Evolutionary conservation across 2,113 vertebrate species (phyloP).

Genomic region (Ginglymostoma cirratum): DNA sequence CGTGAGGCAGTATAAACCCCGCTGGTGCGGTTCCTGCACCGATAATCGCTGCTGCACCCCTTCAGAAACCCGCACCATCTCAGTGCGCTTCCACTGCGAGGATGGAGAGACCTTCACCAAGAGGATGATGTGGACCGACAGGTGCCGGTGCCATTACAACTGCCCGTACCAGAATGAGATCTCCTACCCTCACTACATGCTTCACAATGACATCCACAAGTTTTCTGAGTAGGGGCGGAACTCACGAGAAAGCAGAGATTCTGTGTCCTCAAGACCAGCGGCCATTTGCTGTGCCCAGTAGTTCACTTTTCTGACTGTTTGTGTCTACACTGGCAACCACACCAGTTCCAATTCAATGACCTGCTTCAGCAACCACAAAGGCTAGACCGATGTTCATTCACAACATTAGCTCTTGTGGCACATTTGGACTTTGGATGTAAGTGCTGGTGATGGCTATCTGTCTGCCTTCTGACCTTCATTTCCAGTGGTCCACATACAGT

Average conservation of each 20-base stretch:
- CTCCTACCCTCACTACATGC: constrained; percentile 46
- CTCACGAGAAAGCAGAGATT: neutral
- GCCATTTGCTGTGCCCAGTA: neutral
- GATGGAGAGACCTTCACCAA: constrained; percentile 52
- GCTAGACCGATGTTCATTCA: neutral
- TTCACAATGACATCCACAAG: constrained; percentile 64
- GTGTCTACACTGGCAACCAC: constrained; percentile 9
- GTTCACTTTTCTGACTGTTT: neutral
- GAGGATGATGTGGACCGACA: constrained; percentile 59
- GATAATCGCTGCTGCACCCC: constrained; percentile 57
- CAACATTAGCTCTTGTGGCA: neutral
- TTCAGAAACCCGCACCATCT: constrained; percentile 50
- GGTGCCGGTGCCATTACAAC: constrained; percentile 51
- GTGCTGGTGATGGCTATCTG: neutral
- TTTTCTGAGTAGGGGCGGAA: constrained; percentile 47
- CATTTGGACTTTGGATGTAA: neutral
- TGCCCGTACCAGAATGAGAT: constrained; percentile 39
- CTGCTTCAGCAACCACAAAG: neutral
- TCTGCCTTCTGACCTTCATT: neutral
- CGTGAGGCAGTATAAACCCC: constrained; percentile 46
- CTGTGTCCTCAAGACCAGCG: neutral
- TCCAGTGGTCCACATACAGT: neutral
- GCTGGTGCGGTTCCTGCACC: constrained; percentile 53
- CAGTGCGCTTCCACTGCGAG: constrained; percentile 55
- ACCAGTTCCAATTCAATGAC: neutral